Conservation (phyloP, 2,888 invertebrate species). For the Diarsia rubi region DNA sequence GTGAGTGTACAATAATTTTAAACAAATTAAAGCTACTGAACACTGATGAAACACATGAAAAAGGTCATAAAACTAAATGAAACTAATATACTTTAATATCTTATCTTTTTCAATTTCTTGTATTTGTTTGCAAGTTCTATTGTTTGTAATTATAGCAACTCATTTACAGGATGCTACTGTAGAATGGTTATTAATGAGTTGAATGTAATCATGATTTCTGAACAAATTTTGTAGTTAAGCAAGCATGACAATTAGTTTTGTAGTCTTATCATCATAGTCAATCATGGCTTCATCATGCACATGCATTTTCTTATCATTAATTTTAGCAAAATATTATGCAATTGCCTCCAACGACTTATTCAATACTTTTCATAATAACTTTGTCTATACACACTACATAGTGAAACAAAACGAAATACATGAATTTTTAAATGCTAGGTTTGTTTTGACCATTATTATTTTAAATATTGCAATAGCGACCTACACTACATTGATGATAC, state of each 20-base stretch:
- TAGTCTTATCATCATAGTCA: constrained; percentile 12
- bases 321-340: constrained; percentile 43
- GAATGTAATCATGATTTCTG: constrained; percentile 31
- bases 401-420: constrained; percentile 3
- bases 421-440: background rate
- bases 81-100: background rate
- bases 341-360: constrained; percentile 47
- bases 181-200: constrained; percentile 26
- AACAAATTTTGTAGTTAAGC: constrained; percentile 33
- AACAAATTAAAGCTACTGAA: background rate
- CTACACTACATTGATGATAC: background rate
- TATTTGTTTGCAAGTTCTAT: constrained; percentile 11
- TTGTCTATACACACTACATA: background rate
- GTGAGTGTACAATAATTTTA: background rate
- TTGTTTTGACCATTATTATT: background rate
- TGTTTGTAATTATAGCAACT: constrained; percentile 6
- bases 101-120: background rate
- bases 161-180: constrained; percentile 16
- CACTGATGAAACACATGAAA: constrained; percentile 1
- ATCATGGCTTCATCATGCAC: constrained; percentile 33
- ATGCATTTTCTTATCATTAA: constrained; percentile 6
- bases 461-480: background rate
- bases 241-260: constrained; percentile 40
- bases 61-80: background rate
- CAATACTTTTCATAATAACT: constrained; percentile 3